Evolutionary conservation across 2,797 vertebrate species (phyloP), one percentile per base, ranked within the genome.

Genomic region (Poeciliopsis presidionis): DNA sequence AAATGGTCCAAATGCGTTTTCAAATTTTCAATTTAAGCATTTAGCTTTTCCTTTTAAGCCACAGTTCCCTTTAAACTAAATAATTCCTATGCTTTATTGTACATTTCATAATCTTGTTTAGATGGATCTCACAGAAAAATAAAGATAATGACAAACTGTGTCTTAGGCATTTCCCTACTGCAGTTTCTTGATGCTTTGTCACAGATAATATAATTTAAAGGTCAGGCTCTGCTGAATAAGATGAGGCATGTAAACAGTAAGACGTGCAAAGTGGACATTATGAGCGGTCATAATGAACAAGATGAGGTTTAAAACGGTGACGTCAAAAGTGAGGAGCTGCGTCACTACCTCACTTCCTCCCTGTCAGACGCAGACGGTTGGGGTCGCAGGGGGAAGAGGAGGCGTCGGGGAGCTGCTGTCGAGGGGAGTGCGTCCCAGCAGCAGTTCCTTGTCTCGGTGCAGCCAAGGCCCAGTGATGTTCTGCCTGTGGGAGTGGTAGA

Each of bases 401-500:
- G 94, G 93, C 0, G 93, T 86, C 13, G 92, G 86, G 33, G 92
- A 90, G 72, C 84, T 77, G n/a, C 87, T 80, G 1, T 93, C 93
- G 2, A 90, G 88, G 0, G 81, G 86, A 46, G 87, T 85, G 81
- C 92, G 76, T 49, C 90, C 91, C 70, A 96, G 85, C 77, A 96
- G 94, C 75, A 96, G 84, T 84, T 96, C 95, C 87, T 96, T 96
- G 87, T 96, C 96, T 55, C 95, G 73, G 84, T 91, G 89, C n/a
- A 96, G 91, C 86, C 96, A 96, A 0, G 94, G 95, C 7, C 94
- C 67, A 0, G 82, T 91, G 77, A 96, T 93, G 85, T 95, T 90
- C 91, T 95, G 94, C 76, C 93, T 96, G 90, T 96, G 95, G 53
- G 95, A 96, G 88, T 96, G 94, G 86, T 96, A 96, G 49, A 96